Evolutionary conservation across 1,140 invertebrate species (phyloP).

Genomic region (Lamellibrachia luymesi): DNA sequence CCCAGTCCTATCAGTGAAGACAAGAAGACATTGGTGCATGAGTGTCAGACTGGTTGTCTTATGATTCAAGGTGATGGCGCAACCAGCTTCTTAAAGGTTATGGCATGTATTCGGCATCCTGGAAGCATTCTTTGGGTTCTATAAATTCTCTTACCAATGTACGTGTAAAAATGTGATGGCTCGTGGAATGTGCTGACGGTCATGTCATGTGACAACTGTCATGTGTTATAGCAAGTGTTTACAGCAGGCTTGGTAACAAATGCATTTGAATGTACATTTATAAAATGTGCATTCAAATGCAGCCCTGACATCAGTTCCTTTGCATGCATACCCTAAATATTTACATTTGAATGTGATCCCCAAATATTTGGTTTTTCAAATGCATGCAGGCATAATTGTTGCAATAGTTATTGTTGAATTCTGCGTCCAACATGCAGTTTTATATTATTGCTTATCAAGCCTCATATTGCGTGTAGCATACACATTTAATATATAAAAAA

Average conservation of each 20-base stretch:
- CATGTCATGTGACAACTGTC: not conserved
- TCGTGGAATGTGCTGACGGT: not conserved
- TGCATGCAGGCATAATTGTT: too few species aligned
- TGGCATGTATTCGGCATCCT: not conserved
- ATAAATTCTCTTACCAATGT: not conserved
- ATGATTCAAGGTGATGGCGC: not conserved
- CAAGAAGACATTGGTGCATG: not conserved
- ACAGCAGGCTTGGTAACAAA: not conserved
- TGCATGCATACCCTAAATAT: too few species aligned
- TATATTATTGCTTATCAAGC: not conserved
- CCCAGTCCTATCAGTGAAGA: conserved; percentile 17
- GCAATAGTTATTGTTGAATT: not conserved
- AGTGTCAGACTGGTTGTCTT: not conserved
- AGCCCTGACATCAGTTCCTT: too few species aligned
- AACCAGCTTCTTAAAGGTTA: not conserved
- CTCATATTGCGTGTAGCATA: not conserved
- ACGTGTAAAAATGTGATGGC: not conserved
- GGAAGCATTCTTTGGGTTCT: not conserved
- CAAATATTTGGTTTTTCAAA: too few species aligned
- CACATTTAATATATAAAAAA: not conserved
- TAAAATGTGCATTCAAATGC: not conserved
- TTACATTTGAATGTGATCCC: too few species aligned
- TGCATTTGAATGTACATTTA: not conserved
- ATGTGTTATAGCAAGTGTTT: not conserved
- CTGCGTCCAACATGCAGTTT: not conserved